Conservation (phyloP, 2,797 vertebrate species). For the Macroramphosus scolopax region DNA sequence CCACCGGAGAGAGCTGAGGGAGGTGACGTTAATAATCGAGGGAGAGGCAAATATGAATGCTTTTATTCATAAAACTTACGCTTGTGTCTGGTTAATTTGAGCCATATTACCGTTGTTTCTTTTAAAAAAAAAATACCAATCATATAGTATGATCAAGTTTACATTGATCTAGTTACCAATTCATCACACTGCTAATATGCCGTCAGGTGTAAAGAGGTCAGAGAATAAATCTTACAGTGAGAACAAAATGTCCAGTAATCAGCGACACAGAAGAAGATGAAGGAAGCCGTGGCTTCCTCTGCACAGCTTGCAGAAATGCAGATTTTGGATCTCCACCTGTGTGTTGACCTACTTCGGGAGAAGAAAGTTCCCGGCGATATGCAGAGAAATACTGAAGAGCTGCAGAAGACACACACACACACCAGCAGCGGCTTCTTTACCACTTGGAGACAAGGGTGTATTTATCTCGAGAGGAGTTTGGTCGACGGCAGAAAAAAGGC, state of each 20-base stretch:
- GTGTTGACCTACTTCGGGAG: constrained; percentile 6
- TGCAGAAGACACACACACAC: not conserved
- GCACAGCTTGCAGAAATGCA: not conserved
- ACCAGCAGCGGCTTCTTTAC: constrained; percentile 39
- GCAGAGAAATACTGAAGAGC: not conserved
- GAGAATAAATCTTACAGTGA: not conserved
- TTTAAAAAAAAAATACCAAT: too few species aligned
- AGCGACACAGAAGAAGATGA: not conserved
- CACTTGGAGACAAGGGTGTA: constrained; percentile 28
- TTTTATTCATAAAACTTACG: too few species aligned
- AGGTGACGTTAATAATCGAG: constrained; percentile 1
- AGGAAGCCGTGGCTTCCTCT: not conserved
- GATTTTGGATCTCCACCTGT: not conserved
- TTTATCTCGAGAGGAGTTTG: constrained; percentile 44
- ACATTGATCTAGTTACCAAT: not conserved
- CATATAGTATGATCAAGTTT: not conserved
- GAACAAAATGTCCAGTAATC: not conserved
- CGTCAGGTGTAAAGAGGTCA: not conserved
- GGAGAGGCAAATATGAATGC: not conserved
- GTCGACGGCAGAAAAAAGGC: constrained; percentile 29
- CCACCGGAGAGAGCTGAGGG: constrained; percentile 8
- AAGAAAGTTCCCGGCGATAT: not conserved
- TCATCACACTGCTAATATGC: not conserved
- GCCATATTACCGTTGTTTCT: too few species aligned
- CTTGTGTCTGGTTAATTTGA: too few species aligned